phyloP scores from a whole-genome alignment of 2,797 vertebrate species.

The Meda fulgida region DNA sequence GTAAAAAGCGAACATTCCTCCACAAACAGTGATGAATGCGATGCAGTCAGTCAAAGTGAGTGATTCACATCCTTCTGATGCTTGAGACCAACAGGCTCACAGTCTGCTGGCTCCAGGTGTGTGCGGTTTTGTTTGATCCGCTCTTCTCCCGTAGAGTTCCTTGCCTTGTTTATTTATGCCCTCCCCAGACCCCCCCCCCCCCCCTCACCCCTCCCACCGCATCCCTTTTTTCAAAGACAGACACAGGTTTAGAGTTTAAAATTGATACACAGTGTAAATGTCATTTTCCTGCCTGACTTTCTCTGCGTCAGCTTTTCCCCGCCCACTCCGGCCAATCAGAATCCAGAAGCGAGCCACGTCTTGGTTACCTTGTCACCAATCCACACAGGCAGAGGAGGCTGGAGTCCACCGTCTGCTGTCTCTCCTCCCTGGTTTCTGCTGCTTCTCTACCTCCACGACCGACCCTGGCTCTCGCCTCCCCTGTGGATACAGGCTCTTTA shows the following conservation, averaged over 20 bases:
- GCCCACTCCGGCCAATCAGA: constrained; percentile 65
- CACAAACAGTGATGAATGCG: constrained; percentile 4
- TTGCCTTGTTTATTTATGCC: constrained; percentile 63
- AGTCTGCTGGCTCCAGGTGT: constrained; percentile 53
- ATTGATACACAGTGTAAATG: constrained; percentile 65
- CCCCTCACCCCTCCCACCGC: constrained; percentile 20
- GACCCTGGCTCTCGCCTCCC: neutral
- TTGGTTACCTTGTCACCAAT: constrained; percentile 62
- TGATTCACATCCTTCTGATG: constrained; percentile 36
- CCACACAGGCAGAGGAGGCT: constrained; percentile 62
- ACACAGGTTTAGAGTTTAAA: constrained; percentile 56
- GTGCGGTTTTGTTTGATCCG: constrained; percentile 39
- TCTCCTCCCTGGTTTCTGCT: constrained; percentile 51
- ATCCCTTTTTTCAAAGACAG: constrained; percentile 40
- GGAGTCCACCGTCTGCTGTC: constrained; percentile 57
- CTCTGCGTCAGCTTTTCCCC: constrained; percentile 60
- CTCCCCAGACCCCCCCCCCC: constrained; percentile 36
- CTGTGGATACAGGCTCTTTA: constrained; percentile 10
- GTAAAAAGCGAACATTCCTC: constrained; percentile 30
- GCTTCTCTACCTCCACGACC: constrained; percentile 35
- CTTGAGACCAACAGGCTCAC: constrained; percentile 40
- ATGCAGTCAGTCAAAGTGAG: constrained; percentile 31
- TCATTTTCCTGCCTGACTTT: constrained; percentile 66
- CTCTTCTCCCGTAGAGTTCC: constrained; percentile 59
- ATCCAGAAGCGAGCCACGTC: constrained; percentile 60